Conservation (phyloP, 2,113 vertebrate genomes). For the Scolopax mira region DNA sequence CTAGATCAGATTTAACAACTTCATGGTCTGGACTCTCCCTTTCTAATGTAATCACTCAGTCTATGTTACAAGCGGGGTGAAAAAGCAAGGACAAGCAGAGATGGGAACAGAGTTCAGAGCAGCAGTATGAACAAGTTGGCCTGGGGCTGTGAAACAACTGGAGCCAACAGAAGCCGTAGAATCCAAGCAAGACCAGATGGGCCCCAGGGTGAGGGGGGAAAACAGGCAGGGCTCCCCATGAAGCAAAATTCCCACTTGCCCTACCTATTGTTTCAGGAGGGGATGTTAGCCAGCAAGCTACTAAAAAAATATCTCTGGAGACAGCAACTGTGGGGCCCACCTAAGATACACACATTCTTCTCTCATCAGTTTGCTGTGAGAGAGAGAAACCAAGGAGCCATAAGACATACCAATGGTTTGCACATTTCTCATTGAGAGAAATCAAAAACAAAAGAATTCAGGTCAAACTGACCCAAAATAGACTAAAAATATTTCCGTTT, state of each 20-base stretch:
- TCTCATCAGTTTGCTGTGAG: background rate
- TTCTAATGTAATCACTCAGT: background rate
- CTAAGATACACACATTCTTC: background rate
- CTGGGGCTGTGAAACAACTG: background rate
- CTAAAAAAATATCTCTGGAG: background rate
- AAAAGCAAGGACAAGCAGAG: background rate
- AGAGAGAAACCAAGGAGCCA: background rate
- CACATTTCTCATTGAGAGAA: background rate
- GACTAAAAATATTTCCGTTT: background rate
- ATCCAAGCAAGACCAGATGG: background rate
- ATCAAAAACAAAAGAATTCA: background rate
- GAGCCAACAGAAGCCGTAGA: background rate
- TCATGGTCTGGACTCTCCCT: background rate
- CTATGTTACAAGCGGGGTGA: accelerated
- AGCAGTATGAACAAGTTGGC: background rate
- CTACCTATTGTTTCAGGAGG: background rate
- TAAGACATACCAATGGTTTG: background rate
- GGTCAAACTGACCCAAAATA: constrained; percentile 27
- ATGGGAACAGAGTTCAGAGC: background rate
- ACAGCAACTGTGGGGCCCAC: background rate
- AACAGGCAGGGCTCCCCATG: background rate
- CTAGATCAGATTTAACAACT: background rate
- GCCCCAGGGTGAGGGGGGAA: background rate
- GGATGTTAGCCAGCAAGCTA: background rate
- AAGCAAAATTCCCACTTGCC: background rate